A percentile compares a stretch with the other conserved stretches of the same genome.
Evolutionary conservation across 1,140 invertebrate genomes (phyloP).

Genomic region (Heliconius nattereri): DNA sequence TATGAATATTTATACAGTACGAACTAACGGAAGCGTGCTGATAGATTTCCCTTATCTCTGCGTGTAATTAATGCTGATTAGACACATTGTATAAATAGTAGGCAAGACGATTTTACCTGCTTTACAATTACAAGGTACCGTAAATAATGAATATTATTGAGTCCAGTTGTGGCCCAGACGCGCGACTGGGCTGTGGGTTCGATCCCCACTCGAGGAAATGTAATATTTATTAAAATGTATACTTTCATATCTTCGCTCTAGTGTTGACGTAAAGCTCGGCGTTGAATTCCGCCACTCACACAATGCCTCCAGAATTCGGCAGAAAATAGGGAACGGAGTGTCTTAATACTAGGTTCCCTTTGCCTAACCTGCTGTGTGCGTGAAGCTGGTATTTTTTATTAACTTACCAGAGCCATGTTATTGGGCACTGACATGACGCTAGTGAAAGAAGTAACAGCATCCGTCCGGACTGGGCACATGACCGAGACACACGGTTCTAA

Average conservation of each 20-base stretch:
- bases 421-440: conserved; percentile 65
- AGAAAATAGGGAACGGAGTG: no score
- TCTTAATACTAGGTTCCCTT: no score
- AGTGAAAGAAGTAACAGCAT: conserved; percentile 53
- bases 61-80: conserved; percentile 8
- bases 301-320: no score
- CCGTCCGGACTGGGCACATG: conserved; percentile 54
- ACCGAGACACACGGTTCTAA: conserved; percentile 58
- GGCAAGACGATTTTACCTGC: no score
- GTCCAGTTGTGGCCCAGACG: no score
- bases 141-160: not conserved
- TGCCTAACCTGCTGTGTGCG: no score
- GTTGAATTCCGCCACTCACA: no score
- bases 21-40: not conserved
- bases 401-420: conserved; percentile 63
- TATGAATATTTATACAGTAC: not conserved
- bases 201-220: no score
- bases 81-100: not conserved
- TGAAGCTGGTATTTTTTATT: not conserved
- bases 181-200: no score
- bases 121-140: not conserved
- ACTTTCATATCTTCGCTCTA: no score
- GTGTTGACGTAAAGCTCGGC: no score
- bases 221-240: no score
- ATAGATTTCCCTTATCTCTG: not conserved